Evolutionary conservation across 2,888 invertebrate species (phyloP).

Genomic region (Drosophila antonietae): DNA sequence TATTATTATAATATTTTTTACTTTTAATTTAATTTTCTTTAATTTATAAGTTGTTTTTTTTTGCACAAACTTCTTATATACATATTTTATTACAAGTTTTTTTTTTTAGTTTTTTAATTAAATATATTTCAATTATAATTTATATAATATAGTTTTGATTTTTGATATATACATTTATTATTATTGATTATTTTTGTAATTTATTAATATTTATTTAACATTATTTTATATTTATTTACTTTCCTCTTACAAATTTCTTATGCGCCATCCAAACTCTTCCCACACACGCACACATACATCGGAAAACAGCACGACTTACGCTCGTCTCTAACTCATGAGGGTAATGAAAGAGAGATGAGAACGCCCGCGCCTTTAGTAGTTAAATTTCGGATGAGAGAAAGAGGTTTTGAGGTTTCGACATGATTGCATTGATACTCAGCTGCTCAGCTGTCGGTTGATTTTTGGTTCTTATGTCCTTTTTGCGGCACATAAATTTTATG

Average conservation of each 20-base stretch:
- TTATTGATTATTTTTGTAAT: too few relatives aligned
- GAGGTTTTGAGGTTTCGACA: slow-evolving; percentile 21
- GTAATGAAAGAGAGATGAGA: slow-evolving; percentile 2
- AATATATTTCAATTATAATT: too few relatives aligned
- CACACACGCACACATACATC: background rate
- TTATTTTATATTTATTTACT: background rate
- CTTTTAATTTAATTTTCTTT: too few relatives aligned
- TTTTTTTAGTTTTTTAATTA: too few relatives aligned
- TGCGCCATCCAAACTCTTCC: background rate
- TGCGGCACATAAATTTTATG: slow-evolving; percentile 73
- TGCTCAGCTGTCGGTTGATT: slow-evolving; percentile 67
- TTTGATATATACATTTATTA: too few relatives aligned
- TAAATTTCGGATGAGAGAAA: background rate
- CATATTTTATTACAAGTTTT: too few relatives aligned
- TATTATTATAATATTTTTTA: too few relatives aligned
- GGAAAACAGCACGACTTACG: background rate
- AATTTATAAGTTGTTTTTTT: too few relatives aligned
- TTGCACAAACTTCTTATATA: too few relatives aligned
- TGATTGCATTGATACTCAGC: slow-evolving; percentile 67
- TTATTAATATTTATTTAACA: background rate
- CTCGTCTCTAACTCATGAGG: slow-evolving; percentile 23
- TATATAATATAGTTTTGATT: too few relatives aligned
- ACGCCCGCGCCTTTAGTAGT: background rate
- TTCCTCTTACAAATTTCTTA: too few relatives aligned
- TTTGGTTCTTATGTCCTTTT: slow-evolving; percentile 60